Evolutionary conservation across 1,140 invertebrate genomes (phyloP), one percentile per base, ranked within the genome.

Genomic region (Nixonia krombeini): DNA sequence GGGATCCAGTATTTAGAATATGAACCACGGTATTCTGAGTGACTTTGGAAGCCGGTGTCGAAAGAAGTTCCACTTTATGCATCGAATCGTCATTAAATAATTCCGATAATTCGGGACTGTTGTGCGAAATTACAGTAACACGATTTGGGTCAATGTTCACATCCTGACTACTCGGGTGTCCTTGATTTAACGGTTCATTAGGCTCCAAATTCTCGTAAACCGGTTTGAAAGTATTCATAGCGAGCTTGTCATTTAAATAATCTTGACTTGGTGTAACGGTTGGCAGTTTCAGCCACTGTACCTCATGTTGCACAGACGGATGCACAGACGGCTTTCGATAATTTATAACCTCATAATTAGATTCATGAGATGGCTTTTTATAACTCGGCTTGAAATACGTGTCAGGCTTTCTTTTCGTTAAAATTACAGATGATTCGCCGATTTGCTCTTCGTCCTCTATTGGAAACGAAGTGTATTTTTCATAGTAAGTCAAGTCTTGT

Each of bases 21-120:
- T 85, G 81, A 29, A 85, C 72, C 0, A 81, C 72, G 0, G 81
- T 85, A 35, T 83, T 80, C 17, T 85, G 81, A 1, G 66, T 63
- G 0, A 85, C 65, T 35, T 83, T 64, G 0, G 82, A 77, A 7
- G 61, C n/a, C 2, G 56, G 58, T 33, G 12, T 45, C 2, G 40
- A 28, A 2, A 28, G 4, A 16, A 38, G 23, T 38, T 15, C 37
- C 12, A 31, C 8, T n/a, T n/a, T 9, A n/a, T 12, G 2, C 8
- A 12, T 40, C 2, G 21, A 2, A 21, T 21, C 6, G 2, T 21
- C 6, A 21, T 2, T 21, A 21, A 21, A 3, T 2, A 21, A 6
- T 3, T 21, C 6, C 21, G 6, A 2, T 21, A 21, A 21, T 21
- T 21, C 21, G 6, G 21, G 21, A 21, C 21, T 21, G 2, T 3